Conservation (phyloP, 2,113 vertebrate species). For the Erythrocebus patas region DNA sequence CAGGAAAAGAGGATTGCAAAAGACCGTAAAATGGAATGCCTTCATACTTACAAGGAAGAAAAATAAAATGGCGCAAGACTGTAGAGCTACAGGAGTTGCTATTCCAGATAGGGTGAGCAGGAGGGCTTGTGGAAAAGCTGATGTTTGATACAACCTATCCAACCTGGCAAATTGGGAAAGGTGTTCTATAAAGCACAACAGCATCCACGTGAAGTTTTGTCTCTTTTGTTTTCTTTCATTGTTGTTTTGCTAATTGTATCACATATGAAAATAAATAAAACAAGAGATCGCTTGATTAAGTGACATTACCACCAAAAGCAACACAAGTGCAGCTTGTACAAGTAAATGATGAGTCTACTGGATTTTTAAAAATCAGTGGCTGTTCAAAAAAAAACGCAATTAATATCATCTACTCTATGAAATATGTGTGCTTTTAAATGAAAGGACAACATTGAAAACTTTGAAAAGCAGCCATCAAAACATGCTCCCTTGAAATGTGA, state of each 20-base stretch:
- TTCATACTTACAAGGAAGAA: background rate
- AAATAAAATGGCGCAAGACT: background rate
- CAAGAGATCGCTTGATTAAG: background rate
- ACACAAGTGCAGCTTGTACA: background rate
- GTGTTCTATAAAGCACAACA: background rate
- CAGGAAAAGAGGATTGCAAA: background rate
- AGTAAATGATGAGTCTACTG: background rate
- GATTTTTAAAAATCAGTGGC: background rate
- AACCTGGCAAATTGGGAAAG: background rate
- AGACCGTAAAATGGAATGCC: background rate
- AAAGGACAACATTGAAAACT: background rate
- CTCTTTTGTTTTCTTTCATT: background rate
- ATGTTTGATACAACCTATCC: background rate
- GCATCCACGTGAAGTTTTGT: background rate
- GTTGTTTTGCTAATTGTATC: background rate
- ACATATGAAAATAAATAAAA: background rate
- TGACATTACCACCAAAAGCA: background rate
- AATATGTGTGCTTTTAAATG: background rate
- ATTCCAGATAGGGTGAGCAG: accelerated
- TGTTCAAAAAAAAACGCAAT: background rate
- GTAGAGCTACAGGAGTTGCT: too few relatives aligned
- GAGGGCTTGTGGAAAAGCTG: background rate
- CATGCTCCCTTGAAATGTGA: background rate
- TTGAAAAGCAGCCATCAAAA: background rate
- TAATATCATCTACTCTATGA: background rate